phyloP scores from a whole-genome alignment of 2,113 vertebrate genomes.

The Seriola dumerili region DNA sequence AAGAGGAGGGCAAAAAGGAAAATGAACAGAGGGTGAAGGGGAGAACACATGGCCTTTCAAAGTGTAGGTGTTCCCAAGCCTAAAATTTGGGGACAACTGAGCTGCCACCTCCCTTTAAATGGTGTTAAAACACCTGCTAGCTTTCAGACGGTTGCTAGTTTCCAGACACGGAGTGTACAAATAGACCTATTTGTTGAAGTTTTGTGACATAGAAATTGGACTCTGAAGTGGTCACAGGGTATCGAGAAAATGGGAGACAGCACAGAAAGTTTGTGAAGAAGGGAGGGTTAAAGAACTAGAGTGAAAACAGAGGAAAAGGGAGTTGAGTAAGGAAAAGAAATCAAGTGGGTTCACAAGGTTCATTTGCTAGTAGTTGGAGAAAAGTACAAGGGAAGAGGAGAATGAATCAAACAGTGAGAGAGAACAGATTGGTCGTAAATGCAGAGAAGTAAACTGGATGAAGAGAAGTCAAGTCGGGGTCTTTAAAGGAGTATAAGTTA shows the following conservation, averaged over 20 bases:
- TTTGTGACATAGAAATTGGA: constrained; percentile 47
- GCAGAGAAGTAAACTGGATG: constrained; percentile 35
- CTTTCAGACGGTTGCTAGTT: constrained; percentile 19
- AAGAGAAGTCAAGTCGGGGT: constrained; percentile 39
- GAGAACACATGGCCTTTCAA: constrained; percentile 34
- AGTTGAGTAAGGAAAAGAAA: constrained; percentile 41
- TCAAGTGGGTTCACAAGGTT: constrained; percentile 40
- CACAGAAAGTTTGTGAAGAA: constrained; percentile 16
- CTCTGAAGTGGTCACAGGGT: constrained; percentile 46
- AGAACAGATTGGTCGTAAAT: constrained; percentile 42
- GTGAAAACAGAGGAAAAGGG: constrained; percentile 13
- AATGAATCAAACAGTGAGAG: constrained; percentile 35
- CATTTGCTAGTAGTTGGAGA: constrained; percentile 38
- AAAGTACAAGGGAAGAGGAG: constrained; percentile 12
- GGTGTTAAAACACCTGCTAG: constrained; percentile 41
- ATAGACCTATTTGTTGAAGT: constrained; percentile 51
- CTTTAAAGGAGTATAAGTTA: constrained; percentile 46
- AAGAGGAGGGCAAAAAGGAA: constrained; percentile 17
- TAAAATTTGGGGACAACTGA: constrained; percentile 33
- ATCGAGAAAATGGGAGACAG: constrained; percentile 13
- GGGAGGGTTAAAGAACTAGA: constrained; percentile 30
- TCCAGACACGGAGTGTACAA: constrained; percentile 16
- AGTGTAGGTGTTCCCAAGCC: constrained; percentile 27
- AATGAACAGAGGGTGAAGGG: constrained; percentile 10
- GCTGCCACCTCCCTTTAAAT: constrained; percentile 33